A percentile compares a stretch with the other conserved stretches of the same genome.
These are phyloP conservation scores for Oostethus manadensis DNA, from an alignment of 2,113 vertebrate species.

Conservation along the genomic window DNA sequence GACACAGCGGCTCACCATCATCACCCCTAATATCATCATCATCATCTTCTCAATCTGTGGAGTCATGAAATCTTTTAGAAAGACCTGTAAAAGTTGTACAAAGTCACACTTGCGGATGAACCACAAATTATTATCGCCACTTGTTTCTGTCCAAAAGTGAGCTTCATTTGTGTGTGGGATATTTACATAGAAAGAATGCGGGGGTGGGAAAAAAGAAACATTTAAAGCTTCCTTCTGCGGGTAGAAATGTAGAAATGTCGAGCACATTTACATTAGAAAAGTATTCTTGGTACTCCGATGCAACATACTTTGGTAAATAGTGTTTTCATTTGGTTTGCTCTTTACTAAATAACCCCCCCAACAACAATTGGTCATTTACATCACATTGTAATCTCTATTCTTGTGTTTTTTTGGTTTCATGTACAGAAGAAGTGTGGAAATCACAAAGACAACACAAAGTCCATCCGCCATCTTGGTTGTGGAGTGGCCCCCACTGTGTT, in stretches of 20 bases:
- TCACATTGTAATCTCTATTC: conserved; percentile 67
- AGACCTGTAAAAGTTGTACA: conserved; percentile 73
- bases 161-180: conserved; percentile 48
- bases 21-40: conserved; percentile 10
- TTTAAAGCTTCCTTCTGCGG: conserved; percentile 68
- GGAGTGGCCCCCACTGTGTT: background rate
- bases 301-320: conserved; percentile 98
- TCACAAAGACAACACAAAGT: conserved; percentile 75
- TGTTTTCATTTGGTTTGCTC: conserved; percentile 73
- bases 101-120: conserved; percentile 65
- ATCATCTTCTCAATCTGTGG: conserved; percentile 10
- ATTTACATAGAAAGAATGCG: conserved; percentile 76
- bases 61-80: conserved; percentile 58
- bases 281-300: conserved; percentile 72
- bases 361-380: conserved; percentile 72
- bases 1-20: conserved; percentile 53
- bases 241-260: conserved; percentile 90
- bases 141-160: conserved; percentile 49
- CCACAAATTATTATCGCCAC: conserved; percentile 54
- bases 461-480: conserved; percentile 19
- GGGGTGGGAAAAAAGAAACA: conserved; percentile 67
- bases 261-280: conserved; percentile 85
- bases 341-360: conserved; percentile 76
- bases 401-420: conserved; percentile 78
- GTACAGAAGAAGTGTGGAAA: conserved; percentile 66